Evolutionary conservation across 2,888 invertebrate genomes (phyloP), one percentile per base, ranked within the genome.

Genomic region (Lamellibrachia columna): DNA sequence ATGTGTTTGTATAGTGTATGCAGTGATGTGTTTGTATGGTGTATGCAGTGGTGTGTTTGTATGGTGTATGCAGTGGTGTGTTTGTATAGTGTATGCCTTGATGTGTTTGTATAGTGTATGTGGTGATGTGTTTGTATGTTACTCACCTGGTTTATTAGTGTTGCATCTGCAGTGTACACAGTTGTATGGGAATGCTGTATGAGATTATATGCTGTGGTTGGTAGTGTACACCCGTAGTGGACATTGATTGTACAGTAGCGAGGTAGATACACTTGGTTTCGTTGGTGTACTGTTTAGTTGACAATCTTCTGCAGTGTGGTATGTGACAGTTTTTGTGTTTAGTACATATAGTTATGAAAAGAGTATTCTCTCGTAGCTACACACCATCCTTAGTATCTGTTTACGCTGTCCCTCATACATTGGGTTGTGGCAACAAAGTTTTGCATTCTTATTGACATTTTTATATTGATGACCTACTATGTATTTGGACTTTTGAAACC

Each of bases 181-280:
- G 75, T 75, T 75, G 75, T 75, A 75, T 75, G 75, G 15, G 75
- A 22, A 75, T 75, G 75, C 75, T 75, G 75, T 75, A 75, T 75
- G 75, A 75, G 75, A 55, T 22, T 2, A 22, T 75, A 75, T 75
- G 75, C 75, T 75, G 75, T 75, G 22, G 2, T 22, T 75, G 22
- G 15, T 75, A 75, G 75, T 75, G 75, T 15, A 75, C 22, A 22
- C 22, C 75, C 75, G 6, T 75, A n/a, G 22, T 75, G 75, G 75
- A 22, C 75, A 75, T 15, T 75, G 22, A 75, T 22, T 75, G 75
- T 75, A 75, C 75, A 22, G 75, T 75, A 75, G 75, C 22, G 75
- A 15, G 75, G 22, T 75, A 75, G 75, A 22, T 75, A 75, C 75
- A 4, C 22, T 75, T 75, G 75, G n/a, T 15, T 75, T 75, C 75